A percentile compares a stretch with the other conserved stretches of the same genome.
These are phyloP conservation scores for Eulimnadia texana DNA, from an alignment of 1,140 invertebrate genomes.

Conservation along the genomic window DNA sequence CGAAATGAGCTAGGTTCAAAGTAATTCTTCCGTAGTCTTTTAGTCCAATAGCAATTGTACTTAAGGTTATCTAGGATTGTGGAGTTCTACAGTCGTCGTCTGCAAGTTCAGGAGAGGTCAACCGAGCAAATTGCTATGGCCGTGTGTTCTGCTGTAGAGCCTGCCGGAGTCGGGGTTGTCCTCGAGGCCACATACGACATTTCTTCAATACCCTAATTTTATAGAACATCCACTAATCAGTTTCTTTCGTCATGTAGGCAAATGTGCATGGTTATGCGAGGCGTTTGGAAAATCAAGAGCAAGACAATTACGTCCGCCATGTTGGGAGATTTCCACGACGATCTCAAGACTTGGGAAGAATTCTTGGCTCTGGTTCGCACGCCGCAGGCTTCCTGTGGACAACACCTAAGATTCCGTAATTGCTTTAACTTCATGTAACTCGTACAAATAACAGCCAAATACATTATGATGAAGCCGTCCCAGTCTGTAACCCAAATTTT, in stretches of 20 bases:
- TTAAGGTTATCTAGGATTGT: conserved; percentile 62
- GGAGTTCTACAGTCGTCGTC: conserved; percentile 84
- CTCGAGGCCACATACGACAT: conserved; percentile 84
- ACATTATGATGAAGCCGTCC: too few species aligned
- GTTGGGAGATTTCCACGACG: conserved; percentile 96
- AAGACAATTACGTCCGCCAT: conserved; percentile 98
- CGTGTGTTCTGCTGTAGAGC: conserved; percentile 89
- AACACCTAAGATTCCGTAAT: too few species aligned
- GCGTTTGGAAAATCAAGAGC: conserved; percentile 98
- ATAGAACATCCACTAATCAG: too few species aligned
- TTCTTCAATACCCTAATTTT: background rate
- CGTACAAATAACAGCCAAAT: too few species aligned
- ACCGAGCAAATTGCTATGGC: conserved; percentile 97
- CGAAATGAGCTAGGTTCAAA: conserved; percentile 77
- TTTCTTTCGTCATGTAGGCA: conserved; percentile 70
- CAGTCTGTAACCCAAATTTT: too few species aligned
- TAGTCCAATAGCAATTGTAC: background rate
- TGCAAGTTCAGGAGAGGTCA: conserved; percentile 94
- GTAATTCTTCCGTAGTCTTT: conserved; percentile 3
- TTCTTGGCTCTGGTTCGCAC: conserved; percentile 57
- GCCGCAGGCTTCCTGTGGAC: too few species aligned
- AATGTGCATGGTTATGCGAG: conserved; percentile 99
- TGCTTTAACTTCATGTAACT: too few species aligned
- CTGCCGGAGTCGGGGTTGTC: conserved; percentile 90
- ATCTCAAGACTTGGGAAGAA: conserved; percentile 96